phyloP scores from a whole-genome alignment of 2,797 vertebrate species.

The Argyrosomus regius region DNA sequence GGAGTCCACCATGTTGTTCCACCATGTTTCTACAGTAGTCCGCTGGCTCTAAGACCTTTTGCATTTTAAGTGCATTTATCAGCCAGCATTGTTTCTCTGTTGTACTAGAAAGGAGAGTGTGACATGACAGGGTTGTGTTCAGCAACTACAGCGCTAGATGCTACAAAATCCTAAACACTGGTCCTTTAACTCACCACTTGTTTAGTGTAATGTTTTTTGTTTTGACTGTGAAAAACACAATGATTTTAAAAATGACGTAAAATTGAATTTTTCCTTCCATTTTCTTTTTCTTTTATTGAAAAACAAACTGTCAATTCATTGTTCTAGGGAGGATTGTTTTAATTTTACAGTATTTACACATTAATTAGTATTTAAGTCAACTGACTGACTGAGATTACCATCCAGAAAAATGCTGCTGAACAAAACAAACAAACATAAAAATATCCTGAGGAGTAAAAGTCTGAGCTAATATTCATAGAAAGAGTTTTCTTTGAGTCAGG shows the following conservation, averaged over 20 bases:
- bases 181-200: too few species aligned
- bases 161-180: too few species aligned
- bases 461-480: constrained; percentile 48
- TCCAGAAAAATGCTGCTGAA: background rate
- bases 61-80: too few species aligned
- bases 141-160: too few species aligned
- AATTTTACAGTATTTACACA: background rate
- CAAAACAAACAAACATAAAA: background rate
- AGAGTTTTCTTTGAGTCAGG: constrained; percentile 68
- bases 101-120: too few species aligned
- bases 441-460: background rate
- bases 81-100: too few species aligned
- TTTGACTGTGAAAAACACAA: background rate
- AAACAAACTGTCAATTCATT: background rate
- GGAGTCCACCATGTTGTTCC: too few species aligned
- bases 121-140: too few species aligned
- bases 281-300: constrained; percentile 4
- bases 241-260: background rate
- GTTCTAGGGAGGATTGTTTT: background rate
- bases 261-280: background rate
- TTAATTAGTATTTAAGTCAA: background rate
- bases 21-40: too few species aligned
- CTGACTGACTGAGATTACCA: background rate
- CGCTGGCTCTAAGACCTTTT: too few species aligned
- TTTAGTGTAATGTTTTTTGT: background rate